These are phyloP conservation scores for Podilymbus podiceps DNA, from an alignment of 2,113 vertebrate genomes.

Conservation along the genomic window DNA sequence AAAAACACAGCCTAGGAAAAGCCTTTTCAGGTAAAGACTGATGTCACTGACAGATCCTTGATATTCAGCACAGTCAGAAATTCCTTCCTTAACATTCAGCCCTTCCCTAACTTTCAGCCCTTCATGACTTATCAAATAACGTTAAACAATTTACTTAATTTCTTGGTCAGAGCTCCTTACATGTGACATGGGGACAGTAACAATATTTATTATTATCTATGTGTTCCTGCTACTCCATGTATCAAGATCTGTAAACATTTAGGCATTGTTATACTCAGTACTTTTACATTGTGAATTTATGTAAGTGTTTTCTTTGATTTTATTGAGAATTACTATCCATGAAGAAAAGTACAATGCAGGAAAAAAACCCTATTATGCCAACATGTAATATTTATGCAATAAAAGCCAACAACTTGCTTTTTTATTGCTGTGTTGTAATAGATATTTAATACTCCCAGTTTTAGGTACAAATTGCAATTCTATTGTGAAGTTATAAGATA, in stretches of 20 bases:
- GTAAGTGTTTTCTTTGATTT: not conserved
- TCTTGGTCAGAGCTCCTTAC: not conserved
- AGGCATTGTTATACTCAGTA: not conserved
- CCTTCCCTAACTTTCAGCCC: not conserved
- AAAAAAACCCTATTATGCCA: not conserved
- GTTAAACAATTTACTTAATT: not conserved
- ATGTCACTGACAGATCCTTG: not conserved
- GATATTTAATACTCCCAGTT: not conserved
- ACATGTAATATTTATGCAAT: not conserved
- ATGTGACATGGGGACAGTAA: not conserved
- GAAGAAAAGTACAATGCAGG: not conserved
- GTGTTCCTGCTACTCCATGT: not conserved
- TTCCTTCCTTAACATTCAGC: not conserved
- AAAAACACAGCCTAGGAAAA: not conserved
- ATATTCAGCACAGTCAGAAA: not conserved
- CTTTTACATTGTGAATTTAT: not conserved
- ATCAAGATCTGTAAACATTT: not conserved
- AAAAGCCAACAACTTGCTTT: not conserved
- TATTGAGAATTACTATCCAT: not conserved
- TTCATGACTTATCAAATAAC: not conserved
- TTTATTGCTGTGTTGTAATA: not conserved
- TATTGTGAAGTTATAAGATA: not conserved
- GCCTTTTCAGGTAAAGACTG: not conserved
- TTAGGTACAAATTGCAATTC: not conserved
- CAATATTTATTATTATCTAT: not conserved